phyloP scores from a whole-genome alignment of 2,113 vertebrate species.

The Acanthochromis polyacanthus region DNA sequence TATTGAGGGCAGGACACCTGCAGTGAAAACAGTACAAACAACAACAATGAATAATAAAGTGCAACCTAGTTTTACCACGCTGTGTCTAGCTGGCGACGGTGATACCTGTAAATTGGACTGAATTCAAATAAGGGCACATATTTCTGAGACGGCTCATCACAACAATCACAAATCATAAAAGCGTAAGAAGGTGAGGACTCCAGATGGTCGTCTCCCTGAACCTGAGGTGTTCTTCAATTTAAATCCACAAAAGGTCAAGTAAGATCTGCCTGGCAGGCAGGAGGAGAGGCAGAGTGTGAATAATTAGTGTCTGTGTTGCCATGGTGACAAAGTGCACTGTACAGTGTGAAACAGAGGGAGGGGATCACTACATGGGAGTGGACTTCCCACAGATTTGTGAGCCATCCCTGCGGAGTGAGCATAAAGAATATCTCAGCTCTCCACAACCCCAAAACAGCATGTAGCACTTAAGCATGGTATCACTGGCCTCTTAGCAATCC shows the following conservation, averaged over 20 bases:
- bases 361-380: constrained; percentile 52
- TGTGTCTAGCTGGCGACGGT: constrained; percentile 1
- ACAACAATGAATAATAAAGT: constrained; percentile 60
- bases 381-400: constrained; percentile 77
- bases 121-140: constrained; percentile 35
- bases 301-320: constrained; percentile 85
- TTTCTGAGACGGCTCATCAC: constrained; percentile 24
- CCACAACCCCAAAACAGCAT: constrained; percentile 66
- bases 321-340: constrained; percentile 82
- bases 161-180: constrained; percentile 35
- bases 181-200: constrained; percentile 47
- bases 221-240: constrained; percentile 75
- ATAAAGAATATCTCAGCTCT: constrained; percentile 53
- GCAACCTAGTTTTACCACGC: constrained; percentile 58
- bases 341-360: constrained; percentile 59
- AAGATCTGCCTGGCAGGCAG: constrained; percentile 77
- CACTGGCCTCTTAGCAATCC: constrained; percentile 84
- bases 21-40: constrained; percentile 45
- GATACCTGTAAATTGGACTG: constrained; percentile 48
- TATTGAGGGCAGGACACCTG: constrained; percentile 25
- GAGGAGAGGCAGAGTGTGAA: constrained; percentile 74
- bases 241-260: constrained; percentile 85
- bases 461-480: constrained; percentile 53
- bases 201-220: constrained; percentile 62
- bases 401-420: constrained; percentile 54